These are phyloP conservation scores for Chrysopa pallens DNA, from an alignment of 1,140 invertebrate species.

Conservation along the genomic window DNA sequence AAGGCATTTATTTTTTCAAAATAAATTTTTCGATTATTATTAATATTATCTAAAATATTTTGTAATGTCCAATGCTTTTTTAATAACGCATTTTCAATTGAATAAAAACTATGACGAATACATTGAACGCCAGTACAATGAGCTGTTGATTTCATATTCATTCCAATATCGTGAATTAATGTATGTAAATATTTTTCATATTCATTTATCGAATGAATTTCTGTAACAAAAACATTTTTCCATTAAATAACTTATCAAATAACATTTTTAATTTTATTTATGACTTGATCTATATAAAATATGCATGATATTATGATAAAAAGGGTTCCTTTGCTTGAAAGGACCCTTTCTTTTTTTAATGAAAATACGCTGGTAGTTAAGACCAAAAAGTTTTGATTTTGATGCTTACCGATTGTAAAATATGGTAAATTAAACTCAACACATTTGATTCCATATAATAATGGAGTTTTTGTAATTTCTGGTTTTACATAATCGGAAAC, in stretches of 20 bases:
- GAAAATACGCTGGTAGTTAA: background rate
- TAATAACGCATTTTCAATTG: slow-evolving; percentile 54
- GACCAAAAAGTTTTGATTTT: slow-evolving; percentile 2
- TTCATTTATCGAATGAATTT: slow-evolving; percentile 75
- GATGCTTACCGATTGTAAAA: slow-evolving; percentile 61
- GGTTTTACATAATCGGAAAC: slow-evolving; percentile 61
- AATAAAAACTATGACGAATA: slow-evolving; percentile 66
- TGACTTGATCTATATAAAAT: slow-evolving; percentile 4
- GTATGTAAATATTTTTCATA: slow-evolving; percentile 50
- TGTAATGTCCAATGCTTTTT: slow-evolving; percentile 66
- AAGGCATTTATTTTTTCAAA: too few relatives aligned
- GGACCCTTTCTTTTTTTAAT: too few relatives aligned
- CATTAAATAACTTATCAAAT: slow-evolving; percentile 1
- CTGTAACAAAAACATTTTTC: slow-evolving; percentile 30
- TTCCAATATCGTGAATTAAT: slow-evolving; percentile 62
- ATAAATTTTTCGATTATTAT: too few relatives aligned
- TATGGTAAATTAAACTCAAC: slow-evolving; percentile 61
- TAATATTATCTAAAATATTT: slow-evolving; percentile 55
- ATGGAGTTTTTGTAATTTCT: slow-evolving; percentile 39
- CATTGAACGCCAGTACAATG: slow-evolving; percentile 63
- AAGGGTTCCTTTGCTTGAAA: too few relatives aligned
- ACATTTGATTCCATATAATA: slow-evolving; percentile 79
- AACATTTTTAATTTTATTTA: slow-evolving; percentile 2
- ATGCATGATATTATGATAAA: slow-evolving; percentile 5
- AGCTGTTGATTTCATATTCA: slow-evolving; percentile 59